Evolutionary conservation across 2,113 vertebrate genomes (phyloP), one percentile per base, ranked within the genome.

Genomic region (Daubentonia madagascariensis): DNA sequence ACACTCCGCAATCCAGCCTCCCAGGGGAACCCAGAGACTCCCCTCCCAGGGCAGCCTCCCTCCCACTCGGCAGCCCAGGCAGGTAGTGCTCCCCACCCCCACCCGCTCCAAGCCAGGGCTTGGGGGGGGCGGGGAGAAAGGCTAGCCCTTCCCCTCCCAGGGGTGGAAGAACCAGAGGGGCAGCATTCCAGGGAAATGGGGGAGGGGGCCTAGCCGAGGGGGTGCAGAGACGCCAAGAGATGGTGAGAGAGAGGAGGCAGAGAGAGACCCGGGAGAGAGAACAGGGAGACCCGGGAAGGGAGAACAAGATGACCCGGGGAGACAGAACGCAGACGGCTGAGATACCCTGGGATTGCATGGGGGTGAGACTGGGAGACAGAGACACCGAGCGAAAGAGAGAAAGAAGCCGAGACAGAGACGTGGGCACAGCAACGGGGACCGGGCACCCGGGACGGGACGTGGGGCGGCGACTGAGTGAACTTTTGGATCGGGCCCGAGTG

Each of bases 111-210:
- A 50, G 52, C n/a, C 35, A n/a, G 96, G 81, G 97, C 75, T 63
- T 43, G 57, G 57, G 59, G 17, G 4, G 48, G 75, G 76, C 59
- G 63, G 75, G 85, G 95, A 97, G 96, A 83, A 85, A 97, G 63
- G 32, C 96, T 3, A n/a, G 95, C 86, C 96, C 97, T 79, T 97
- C 97, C 97, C 73, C 97, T 92, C 79, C 32, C 59, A 7, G 59
- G 78, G 57, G 96, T 92, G 96, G 97, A 95, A 93, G 61, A 98
- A 98, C 98, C 97, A 96, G 98, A 98, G 97, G 96, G 97, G 97
- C 97, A 68, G 94, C 97, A 98, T 98, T 98, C 98, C 98, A 96
- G 85, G 81, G 96, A 94, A 79, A 40, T 81, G 92, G 68, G 65
- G 90, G 79, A 96, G 94, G 91, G 0, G 1, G 37, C 48, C 63